phyloP scores from a whole-genome alignment of 2,113 vertebrate species.

The Camelus dromedarius region DNA sequence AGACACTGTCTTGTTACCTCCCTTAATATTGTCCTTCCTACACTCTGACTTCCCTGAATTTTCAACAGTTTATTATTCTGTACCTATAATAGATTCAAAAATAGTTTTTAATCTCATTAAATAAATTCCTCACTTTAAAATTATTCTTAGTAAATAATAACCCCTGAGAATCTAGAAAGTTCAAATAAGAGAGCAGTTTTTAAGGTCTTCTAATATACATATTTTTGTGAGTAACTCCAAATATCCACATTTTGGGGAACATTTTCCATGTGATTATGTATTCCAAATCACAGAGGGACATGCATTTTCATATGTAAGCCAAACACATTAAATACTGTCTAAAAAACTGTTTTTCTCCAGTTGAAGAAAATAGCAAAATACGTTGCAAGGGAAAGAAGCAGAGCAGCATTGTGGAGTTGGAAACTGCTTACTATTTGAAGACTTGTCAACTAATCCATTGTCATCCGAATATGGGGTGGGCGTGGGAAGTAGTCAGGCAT shows the following conservation, averaged over 20 bases:
- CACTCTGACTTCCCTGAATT: background rate
- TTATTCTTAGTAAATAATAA: background rate
- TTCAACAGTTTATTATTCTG: background rate
- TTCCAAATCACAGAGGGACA: background rate
- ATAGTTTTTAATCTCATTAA: background rate
- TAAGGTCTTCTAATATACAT: background rate
- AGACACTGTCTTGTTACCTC: background rate
- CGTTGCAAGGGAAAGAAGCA: background rate
- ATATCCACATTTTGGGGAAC: background rate
- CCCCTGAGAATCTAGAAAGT: background rate
- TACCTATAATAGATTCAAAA: background rate
- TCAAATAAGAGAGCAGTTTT: background rate
- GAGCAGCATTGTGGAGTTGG: background rate
- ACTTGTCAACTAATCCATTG: slow-evolving; percentile 4
- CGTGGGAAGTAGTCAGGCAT: slow-evolving; percentile 54
- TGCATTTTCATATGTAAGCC: background rate
- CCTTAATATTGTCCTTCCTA: background rate
- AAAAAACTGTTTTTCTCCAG: background rate
- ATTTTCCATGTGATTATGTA: background rate
- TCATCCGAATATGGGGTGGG: background rate
- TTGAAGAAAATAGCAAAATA: slow-evolving; percentile 18
- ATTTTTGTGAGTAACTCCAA: background rate
- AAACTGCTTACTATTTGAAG: slow-evolving; percentile 40
- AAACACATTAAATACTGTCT: background rate
- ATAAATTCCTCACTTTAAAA: background rate